These are phyloP conservation scores for Talpa occidentalis DNA, from an alignment of 2,113 vertebrate genomes.

Conservation along the genomic window DNA sequence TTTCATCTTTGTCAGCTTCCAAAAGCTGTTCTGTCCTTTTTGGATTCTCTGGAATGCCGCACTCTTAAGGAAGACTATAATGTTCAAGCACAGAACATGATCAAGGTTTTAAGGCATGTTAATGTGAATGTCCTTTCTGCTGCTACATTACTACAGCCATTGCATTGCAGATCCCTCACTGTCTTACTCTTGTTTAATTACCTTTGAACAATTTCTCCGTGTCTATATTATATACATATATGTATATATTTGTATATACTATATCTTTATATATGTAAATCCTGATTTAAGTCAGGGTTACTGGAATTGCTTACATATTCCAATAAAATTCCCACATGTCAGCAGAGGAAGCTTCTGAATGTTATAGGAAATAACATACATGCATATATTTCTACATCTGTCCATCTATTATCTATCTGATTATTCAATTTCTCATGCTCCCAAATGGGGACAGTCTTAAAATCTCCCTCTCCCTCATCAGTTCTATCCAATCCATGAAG, in stretches of 20 bases:
- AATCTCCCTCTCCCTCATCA: no score
- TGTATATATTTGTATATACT: no score
- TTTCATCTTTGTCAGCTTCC: background rate
- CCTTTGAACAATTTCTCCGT: background rate
- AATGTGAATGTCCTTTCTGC: background rate
- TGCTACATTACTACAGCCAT: background rate
- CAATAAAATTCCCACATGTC: conserved; percentile 45
- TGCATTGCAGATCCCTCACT: background rate
- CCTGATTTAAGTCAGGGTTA: background rate
- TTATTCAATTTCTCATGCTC: no score
- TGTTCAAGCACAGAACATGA: background rate
- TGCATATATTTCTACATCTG: no score
- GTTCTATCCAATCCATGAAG: no score
- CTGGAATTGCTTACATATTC: conserved; percentile 7
- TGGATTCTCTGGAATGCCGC: background rate
- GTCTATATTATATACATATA: no score
- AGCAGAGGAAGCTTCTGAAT: conserved; percentile 21
- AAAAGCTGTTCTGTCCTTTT: background rate
- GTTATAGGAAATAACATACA: background rate
- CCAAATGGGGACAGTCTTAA: no score
- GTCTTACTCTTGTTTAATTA: background rate
- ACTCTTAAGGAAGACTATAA: background rate
- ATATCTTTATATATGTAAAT: background rate
- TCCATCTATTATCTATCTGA: no score
- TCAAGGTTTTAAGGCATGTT: background rate